Base-by-base conservation (phyloP, 2,888 invertebrate genomes). In the Oasisia sp. region DNA sequence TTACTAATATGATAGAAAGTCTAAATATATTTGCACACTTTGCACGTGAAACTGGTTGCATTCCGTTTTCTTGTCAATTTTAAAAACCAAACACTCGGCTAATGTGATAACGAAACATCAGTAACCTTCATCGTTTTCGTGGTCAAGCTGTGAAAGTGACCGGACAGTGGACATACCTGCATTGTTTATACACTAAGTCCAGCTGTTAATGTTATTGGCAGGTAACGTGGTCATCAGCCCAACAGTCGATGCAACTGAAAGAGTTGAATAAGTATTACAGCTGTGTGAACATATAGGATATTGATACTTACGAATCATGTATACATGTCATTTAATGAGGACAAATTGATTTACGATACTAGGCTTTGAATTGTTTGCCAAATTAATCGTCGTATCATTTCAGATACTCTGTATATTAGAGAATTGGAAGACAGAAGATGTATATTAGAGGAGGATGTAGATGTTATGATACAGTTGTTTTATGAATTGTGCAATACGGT, bases 231-330 rank as follows among this genome's bases (percentile, higher is more conserved):
- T 74, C 27, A 74, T n/a, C 74, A 19, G 27, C 7, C 74, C 74
- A 74, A 11, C 11, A n/a, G 74, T 74, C 74, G n/a, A 27, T 74
- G 74, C 27, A 74, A 74, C 74, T 27, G 27, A 74, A 74, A 2
- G 74, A 74, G 74, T 74, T 74, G 19, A 27, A 74, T 74, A 74
- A 50, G 27, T 74, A 74, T 74, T 74, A 74, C 74, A 74, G 74
- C n/a, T 74, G 74, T 19, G 27, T n/a, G 38, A 38, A 74, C 74
- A 74, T 74, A 74, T 74, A 74, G 74, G 74, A 74, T 74, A 74
- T 74, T 74, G 74, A 74, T 74, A 74, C 74, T 74, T 74, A 74
- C 74, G 27, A n/a, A 74, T 74, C n/a, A 74, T 74, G 74, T 74
- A 74, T 27, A 74, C 74, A 74, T 50, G 50, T 74, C 74, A 74